Evolutionary conservation across 1,140 invertebrate genomes (phyloP).

Genomic region (Chironomus striatipennis): DNA sequence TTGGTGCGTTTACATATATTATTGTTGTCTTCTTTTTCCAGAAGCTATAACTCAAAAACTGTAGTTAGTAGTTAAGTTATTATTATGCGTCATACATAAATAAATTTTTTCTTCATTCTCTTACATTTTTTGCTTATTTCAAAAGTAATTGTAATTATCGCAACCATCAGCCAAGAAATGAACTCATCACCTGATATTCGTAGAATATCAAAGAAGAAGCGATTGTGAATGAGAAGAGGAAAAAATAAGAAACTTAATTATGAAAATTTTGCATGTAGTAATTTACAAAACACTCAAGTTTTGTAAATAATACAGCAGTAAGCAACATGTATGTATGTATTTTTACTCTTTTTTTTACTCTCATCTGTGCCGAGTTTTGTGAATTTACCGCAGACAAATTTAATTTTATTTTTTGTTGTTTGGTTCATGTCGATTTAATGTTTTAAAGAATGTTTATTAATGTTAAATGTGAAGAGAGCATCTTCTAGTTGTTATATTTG

Average conservation of each 20-base stretch:
- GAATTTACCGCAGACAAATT: not conserved
- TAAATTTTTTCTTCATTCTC: too few relatives aligned
- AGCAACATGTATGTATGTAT: not conserved
- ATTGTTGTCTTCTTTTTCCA: too few relatives aligned
- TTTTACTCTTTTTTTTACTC: not conserved
- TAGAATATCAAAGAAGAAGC: not conserved
- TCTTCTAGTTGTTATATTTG: too few relatives aligned
- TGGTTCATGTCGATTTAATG: too few relatives aligned
- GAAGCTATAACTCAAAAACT: too few relatives aligned
- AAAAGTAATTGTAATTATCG: not conserved
- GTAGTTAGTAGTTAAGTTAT: too few relatives aligned
- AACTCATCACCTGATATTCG: constrained; percentile 1
- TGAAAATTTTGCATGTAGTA: not conserved
- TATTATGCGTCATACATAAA: too few relatives aligned
- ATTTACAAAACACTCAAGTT: constrained; percentile 3
- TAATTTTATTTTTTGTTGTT: too few relatives aligned
- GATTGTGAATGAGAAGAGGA: too few relatives aligned
- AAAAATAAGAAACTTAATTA: not conserved
- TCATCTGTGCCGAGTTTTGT: not conserved
- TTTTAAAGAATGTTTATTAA: too few relatives aligned
- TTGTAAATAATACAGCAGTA: not conserved
- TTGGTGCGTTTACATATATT: too few relatives aligned
- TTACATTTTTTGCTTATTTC: too few relatives aligned
- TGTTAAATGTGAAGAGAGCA: not conserved
- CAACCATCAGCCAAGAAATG: not conserved